Conservation (phyloP, 2,797 vertebrate genomes). For the Zenarchopterus dispar region DNA sequence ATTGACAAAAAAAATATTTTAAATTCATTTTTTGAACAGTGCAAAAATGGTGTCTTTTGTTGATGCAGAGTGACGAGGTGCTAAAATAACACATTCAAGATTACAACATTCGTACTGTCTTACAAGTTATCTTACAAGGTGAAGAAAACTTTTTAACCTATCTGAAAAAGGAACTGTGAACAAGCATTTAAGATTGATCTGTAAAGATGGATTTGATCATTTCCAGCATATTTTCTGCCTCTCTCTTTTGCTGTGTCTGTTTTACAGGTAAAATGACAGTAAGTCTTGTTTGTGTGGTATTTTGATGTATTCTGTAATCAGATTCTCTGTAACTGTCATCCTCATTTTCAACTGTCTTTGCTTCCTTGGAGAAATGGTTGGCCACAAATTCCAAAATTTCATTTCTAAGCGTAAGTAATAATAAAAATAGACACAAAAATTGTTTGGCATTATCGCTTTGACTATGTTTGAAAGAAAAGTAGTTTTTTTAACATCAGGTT, state of each 20-base stretch:
- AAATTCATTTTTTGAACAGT: no score
- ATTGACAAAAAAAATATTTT: not conserved
- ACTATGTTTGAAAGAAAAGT: not conserved
- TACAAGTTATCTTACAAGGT: no score
- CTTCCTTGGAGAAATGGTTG: not conserved
- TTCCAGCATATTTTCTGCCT: not conserved
- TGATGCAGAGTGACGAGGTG: no score
- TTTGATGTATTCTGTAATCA: not conserved
- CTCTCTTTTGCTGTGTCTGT: not conserved
- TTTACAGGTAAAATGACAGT: not conserved
- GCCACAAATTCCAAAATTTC: constrained; percentile 13
- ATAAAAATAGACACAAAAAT: constrained; percentile 3
- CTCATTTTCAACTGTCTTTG: no score
- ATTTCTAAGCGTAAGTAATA: constrained; percentile 21
- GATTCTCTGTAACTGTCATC: not conserved
- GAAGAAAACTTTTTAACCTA: no score
- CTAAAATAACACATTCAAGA: not conserved
- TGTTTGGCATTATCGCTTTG: not conserved
- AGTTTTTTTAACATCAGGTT: not conserved
- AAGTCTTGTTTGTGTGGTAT: not conserved
- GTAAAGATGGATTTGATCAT: not conserved
- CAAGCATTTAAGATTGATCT: not conserved
- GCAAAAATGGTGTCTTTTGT: no score
- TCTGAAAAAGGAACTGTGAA: no score
- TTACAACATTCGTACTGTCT: no score